Base-by-base conservation (phyloP, 2,888 invertebrate genomes). In the Aspidiotus destructor region DNA sequence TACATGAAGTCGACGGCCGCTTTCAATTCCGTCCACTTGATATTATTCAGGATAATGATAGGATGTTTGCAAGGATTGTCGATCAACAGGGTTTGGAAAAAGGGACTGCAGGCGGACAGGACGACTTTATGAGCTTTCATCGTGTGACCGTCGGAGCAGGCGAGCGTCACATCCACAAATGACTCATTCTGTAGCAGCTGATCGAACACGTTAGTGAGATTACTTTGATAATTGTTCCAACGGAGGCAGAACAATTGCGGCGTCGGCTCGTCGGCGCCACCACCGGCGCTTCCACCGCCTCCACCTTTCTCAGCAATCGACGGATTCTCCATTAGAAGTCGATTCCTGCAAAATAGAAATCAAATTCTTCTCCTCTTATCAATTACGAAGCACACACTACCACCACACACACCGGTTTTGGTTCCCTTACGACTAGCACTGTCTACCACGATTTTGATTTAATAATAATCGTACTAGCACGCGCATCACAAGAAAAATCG, bases 1-100 rank as follows among this genome's bases (percentile, higher is more conserved):
- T 94, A 94, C 93, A 94, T 94, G 76, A 94, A 94, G 78, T 94
- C 92, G 62, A 94, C 92, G 70, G 89, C 89, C 70, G 92, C 91
- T 77, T 90, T 91, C 71, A 94, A 79, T 75, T 94, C 93, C 70
- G 87, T 85, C 85, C 89, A 93, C 77, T 88, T 88, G 73, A 94
- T 89, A 78, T 94, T 93, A 75, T 91, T 86, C 84, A 94, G 88
- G 73, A 94, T 92, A 73, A 93, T 89, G 75, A 94, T 92, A 69
- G 94, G 94, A 77, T 94, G 94, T 77, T 88, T 89, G 80, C 93
- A 94, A 68, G 93, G 93, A 77, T 93, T 93, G 76, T 93, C 92
- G 79, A 88, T 87, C 79, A 94, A 89, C 73, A 94, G 81, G 61
- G 87, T 83, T 78, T 92, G 92, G 80, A 94, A 94, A 80, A 93